phyloP scores from a whole-genome alignment of 2,888 invertebrate genomes.

The Lamellibrachia satsuma region DNA sequence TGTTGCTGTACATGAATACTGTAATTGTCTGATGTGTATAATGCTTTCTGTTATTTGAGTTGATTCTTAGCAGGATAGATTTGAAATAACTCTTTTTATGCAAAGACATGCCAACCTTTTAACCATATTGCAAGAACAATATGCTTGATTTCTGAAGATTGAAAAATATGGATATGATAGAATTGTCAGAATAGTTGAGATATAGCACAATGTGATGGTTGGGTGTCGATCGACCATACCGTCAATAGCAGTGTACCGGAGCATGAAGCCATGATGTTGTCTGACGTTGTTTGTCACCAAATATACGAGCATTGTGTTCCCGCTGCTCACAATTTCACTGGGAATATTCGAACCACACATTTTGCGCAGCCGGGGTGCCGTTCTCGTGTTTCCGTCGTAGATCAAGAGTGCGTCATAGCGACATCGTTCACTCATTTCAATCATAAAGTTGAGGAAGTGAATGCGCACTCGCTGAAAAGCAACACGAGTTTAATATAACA shows the following conservation, averaged over 20 bases:
- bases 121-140: no score
- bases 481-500: background rate
- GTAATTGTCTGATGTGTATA: no score
- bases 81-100: no score
- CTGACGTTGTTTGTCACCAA: background rate
- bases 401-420: background rate
- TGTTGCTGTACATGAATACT: no score
- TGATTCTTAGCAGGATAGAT: no score
- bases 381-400: background rate
- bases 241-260: background rate
- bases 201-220: no score
- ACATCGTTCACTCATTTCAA: background rate
- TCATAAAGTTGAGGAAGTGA: background rate
- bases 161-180: no score
- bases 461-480: background rate
- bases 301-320: background rate
- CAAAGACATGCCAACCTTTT: no score
- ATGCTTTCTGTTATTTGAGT: no score
- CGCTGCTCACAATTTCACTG: background rate
- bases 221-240: background rate
- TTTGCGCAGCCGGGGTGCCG: background rate
- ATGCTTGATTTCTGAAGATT: no score
- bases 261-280: background rate
- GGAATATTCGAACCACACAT: background rate
- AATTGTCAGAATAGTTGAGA: no score